Evolutionary conservation across 2,888 invertebrate species (phyloP), one percentile per base, ranked within the genome.

Genomic region (Ptilodon capucinus): DNA sequence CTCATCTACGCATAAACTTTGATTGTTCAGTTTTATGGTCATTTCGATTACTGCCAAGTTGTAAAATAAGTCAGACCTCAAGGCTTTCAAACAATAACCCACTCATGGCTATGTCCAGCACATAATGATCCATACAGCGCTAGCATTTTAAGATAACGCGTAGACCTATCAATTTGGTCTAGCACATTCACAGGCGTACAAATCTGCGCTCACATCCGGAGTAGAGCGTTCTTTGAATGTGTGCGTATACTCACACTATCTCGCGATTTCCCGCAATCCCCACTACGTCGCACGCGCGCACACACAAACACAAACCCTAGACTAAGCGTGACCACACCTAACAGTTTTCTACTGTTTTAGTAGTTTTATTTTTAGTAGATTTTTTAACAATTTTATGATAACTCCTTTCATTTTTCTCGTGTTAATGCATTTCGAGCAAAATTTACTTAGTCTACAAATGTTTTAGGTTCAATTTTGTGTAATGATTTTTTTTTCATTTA

Each of bases 171-270:
- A 83, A 81, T 85, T 84, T 79, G 74, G 86, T 82, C 82, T 86
- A 88, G 85, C 71, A 81, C 78, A 82, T 84, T 85, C 85, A 82
- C 83, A 81, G 72, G 70, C 80, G 66, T 76, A 81, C 80, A 81
- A 88, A 86, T 86, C 86, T 85, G 84, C 78, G 84, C 74, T 84
- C 76, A 81, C 85, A 89, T 91, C 90, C 90, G 86, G 87, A 90
- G 84, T 81, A 84, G 85, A 85, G 86, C 83, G 79, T 59, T 45
- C 51, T 58, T 63, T 57, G 63, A 51, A 54, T 59, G 74, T 81
- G 81, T 81, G 79, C 52, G 70, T 56, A 46, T 61, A 70, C 79
- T 60, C 81, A 83, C 79, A 81, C 83, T 61, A 48, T 54, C 56
- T 45, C 55, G 41, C 64, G 57, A 67, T 79, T 82, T 80, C 79